Evolutionary conservation across 2,113 vertebrate genomes (phyloP).

Genomic region (Pangasianodon hypophthalmus): DNA sequence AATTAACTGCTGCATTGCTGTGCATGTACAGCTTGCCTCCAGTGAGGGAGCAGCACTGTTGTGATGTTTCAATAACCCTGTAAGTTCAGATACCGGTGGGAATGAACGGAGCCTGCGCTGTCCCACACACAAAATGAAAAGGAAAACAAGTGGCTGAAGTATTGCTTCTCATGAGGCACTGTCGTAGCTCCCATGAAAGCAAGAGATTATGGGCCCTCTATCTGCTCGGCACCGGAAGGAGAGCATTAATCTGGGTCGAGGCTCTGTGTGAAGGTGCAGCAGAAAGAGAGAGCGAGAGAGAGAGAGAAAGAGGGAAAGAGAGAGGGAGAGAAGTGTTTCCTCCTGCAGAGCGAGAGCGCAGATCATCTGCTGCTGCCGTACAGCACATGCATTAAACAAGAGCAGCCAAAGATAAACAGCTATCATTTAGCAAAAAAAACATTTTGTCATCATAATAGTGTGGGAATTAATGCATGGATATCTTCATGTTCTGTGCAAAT

Average conservation of each 20-base stretch:
- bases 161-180: slow-evolving; percentile 62
- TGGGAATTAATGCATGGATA: not conserved
- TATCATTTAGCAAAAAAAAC: slow-evolving; percentile 23
- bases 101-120: slow-evolving; percentile 71
- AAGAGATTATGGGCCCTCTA: slow-evolving; percentile 71
- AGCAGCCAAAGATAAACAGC: slow-evolving; percentile 36
- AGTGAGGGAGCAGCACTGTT: slow-evolving; percentile 57
- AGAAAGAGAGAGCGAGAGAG: slow-evolving; percentile 35
- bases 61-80: slow-evolving; percentile 77
- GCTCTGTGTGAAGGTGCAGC: slow-evolving; percentile 63
- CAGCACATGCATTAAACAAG: slow-evolving; percentile 27
- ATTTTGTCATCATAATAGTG: not conserved
- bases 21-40: slow-evolving; percentile 63
- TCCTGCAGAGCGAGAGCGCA: slow-evolving; percentile 34
- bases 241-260: slow-evolving; percentile 70
- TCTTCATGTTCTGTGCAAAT: not conserved
- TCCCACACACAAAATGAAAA: slow-evolving; percentile 75
- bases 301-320: slow-evolving; percentile 1
- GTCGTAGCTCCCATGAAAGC: slow-evolving; percentile 65
- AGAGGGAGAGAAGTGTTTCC: slow-evolving; percentile 36
- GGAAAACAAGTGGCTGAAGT: slow-evolving; percentile 74
- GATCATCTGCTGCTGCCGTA: slow-evolving; percentile 14
- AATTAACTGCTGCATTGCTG: slow-evolving; percentile 73
- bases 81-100: slow-evolving; percentile 77
- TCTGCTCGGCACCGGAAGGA: slow-evolving; percentile 59